Percentiles rank a stretch among this genome's conserved stretches.
Conservation (phyloP, 30 jellyfish, hydroid and myxozoan species). For the Kudoa iwatai region DNA sequence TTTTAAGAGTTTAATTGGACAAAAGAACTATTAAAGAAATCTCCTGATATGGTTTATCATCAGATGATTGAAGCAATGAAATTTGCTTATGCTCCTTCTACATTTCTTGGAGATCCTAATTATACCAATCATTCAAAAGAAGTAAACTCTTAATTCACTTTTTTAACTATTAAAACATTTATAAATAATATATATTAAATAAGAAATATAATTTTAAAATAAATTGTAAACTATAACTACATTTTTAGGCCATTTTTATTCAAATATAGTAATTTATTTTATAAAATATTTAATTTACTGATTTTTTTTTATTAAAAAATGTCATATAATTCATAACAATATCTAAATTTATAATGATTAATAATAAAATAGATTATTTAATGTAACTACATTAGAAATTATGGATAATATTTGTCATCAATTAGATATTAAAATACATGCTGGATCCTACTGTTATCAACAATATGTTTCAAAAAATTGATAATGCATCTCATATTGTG, state of each 20-base stretch:
- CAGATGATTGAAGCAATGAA: constrained; percentile 59
- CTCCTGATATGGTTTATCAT: constrained; percentile 35
- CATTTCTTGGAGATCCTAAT: constrained; percentile 59
- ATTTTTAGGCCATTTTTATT: too few relatives aligned
- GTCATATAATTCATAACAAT: too few relatives aligned
- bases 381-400: too few relatives aligned
- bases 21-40: constrained; percentile 9
- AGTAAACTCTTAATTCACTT: constrained; percentile 6
- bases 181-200: too few relatives aligned
- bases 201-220: too few relatives aligned
- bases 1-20: constrained; percentile 35
- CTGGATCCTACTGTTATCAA: constrained; percentile 27
- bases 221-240: too few relatives aligned
- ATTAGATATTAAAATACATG: constrained; percentile 59
- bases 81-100: constrained; percentile 56
- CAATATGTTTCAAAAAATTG: constrained; percentile 17
- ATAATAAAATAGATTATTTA: too few relatives aligned
- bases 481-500: constrained; percentile 27
- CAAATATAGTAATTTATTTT: not conserved
- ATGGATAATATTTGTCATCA: too few relatives aligned
- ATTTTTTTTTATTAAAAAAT: not conserved
- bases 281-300: not conserved
- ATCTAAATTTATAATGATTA: too few relatives aligned
- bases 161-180: too few relatives aligned
- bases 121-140: constrained; percentile 24